Base-by-base conservation (phyloP, 1,140 invertebrate species). In the Heliconius hewitsoni region DNA sequence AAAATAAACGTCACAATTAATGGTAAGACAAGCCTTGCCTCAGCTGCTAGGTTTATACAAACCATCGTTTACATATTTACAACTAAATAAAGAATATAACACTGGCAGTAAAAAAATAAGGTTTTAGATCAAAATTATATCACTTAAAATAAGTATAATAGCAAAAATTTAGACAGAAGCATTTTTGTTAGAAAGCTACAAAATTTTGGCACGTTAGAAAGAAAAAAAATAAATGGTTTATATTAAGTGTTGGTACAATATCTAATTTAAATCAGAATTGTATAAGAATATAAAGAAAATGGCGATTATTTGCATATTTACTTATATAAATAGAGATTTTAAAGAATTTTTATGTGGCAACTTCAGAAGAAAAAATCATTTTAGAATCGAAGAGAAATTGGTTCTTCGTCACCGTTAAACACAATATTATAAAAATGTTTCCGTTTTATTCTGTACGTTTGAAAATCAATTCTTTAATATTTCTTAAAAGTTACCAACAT, bases 11-110 rank as follows among this genome's bases (percentile, higher is more conserved):
- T 39, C 50, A 1, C 0, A 27, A 30, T 27, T 66, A 52, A 34
- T 57, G 42, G 1, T 23, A 34, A 13, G 11, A 18, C 39, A 27
- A 46, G 37, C 81, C 88, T 92, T 93, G 92, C 92, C 92, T 90
- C 84, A 71, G 77, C 83, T 85, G 92, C 92, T 93, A 93, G 90
- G 92, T 89, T 84, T 79, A 83, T 72, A 85, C 86, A 87, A 80
- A 83, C 82, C 78, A 73, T 77, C 84, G 79, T 83, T 81, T 81
- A 82, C 80, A 79, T 88, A 92, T 91, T 82, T 90, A 91, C 88
- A 91, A 79, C 83, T 87, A 89, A 85, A 80, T 19, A 77, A 81
- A 74, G 74, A 79, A 79, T 75, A 75, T 72, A 71, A 77, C 79
- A 83, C 76, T 78, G 79, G 78, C 79, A 76, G 81, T 77, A 42